Evolutionary conservation across 2,797 vertebrate genomes (phyloP).

Genomic region (Thamnophis elegans): DNA sequence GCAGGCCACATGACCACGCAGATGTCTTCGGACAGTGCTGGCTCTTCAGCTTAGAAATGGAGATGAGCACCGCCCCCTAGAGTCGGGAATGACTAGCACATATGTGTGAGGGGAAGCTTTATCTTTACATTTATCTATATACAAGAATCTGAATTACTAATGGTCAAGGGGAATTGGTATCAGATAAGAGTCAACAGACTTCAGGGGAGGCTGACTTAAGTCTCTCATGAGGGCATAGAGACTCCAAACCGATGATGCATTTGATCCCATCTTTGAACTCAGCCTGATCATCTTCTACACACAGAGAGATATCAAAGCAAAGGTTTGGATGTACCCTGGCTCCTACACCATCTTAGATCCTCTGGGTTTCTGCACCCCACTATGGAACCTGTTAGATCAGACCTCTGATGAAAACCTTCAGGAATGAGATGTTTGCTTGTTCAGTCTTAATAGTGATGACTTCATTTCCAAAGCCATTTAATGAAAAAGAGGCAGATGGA

Average conservation of each 20-base stretch:
- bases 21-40: no score
- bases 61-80: no score
- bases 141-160: background rate
- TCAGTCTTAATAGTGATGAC: constrained; percentile 10
- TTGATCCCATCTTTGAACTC: background rate
- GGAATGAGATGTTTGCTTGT: constrained; percentile 23
- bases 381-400: background rate
- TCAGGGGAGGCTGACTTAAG: background rate
- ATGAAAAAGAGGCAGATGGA: constrained; percentile 22
- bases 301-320: background rate
- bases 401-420: background rate
- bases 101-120: no score
- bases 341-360: background rate
- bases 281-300: background rate
- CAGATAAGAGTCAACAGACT: background rate
- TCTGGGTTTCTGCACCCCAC: background rate
- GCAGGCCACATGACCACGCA: no score
- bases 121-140: background rate
- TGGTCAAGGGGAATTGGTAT: background rate
- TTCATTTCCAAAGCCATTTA: constrained; percentile 16
- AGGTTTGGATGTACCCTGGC: background rate
- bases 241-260: background rate
- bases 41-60: no score
- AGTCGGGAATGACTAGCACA: no score
- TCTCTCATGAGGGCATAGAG: background rate